Conservation (phyloP, 2,888 invertebrate species). For the Encarsia formosa region DNA sequence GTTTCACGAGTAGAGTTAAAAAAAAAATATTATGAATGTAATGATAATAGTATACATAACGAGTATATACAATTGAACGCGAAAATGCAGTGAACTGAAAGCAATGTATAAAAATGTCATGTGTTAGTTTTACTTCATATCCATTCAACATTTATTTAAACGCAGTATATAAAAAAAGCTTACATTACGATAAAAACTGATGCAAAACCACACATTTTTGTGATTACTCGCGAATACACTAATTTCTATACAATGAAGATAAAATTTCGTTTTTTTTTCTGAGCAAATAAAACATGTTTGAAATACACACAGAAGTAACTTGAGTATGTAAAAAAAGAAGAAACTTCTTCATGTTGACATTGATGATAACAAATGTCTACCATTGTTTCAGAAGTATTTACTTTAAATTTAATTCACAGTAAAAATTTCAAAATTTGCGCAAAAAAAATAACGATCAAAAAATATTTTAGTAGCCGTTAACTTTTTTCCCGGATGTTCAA, state of each 20-base stretch:
- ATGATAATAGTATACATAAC: slow-evolving; percentile 1
- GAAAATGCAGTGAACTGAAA: slow-evolving; percentile 14
- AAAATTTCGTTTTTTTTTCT: slow-evolving; percentile 1
- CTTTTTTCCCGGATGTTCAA: too few species aligned
- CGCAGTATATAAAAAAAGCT: slow-evolving; percentile 7
- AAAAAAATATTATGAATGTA: slow-evolving; percentile 12
- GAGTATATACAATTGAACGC: slow-evolving; percentile 20
- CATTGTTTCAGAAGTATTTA: too few species aligned
- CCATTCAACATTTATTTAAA: slow-evolving; percentile 1
- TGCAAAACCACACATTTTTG: slow-evolving; percentile 1
- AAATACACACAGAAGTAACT: slow-evolving; percentile 4
- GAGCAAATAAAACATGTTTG: slow-evolving; percentile 10
- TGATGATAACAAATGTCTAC: too few species aligned
- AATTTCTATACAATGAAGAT: slow-evolving; percentile 3
- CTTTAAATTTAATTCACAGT: too few species aligned
- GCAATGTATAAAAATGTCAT: background rate
- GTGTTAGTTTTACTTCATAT: slow-evolving; percentile 5
- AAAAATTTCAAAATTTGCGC: too few species aligned
- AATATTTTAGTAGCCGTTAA: slow-evolving; percentile 7
- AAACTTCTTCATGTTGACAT: too few species aligned
- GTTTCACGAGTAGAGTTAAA: too few species aligned
- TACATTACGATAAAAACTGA: slow-evolving; percentile 9
- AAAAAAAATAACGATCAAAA: too few species aligned
- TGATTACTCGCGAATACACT: background rate
- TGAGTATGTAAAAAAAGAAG: too few species aligned